A percentile compares a stretch with the other conserved stretches of the same genome.
Evolutionary conservation across 2,797 vertebrate species (phyloP).

Genomic region (Anabas testudineus): DNA sequence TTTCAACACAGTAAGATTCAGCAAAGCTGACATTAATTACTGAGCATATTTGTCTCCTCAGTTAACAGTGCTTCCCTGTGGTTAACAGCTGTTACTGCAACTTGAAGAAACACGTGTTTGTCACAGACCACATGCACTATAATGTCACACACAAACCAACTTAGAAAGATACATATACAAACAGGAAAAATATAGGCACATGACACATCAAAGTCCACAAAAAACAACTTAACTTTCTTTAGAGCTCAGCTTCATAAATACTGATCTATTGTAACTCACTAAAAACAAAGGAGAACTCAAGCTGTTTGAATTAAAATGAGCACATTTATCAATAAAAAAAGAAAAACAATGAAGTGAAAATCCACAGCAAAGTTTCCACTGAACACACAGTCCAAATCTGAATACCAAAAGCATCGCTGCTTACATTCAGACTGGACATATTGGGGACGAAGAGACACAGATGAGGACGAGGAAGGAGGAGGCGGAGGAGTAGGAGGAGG

Average conservation of each 20-base stretch:
- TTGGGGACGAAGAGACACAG: slow-evolving; percentile 93
- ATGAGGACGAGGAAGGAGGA: slow-evolving; percentile 77
- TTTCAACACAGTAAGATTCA: slow-evolving; percentile 4
- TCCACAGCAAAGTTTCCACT: background rate
- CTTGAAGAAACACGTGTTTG: background rate
- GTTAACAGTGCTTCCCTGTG: slow-evolving; percentile 71
- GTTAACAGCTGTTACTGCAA: slow-evolving; percentile 65
- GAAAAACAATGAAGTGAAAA: slow-evolving; percentile 13
- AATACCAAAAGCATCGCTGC: slow-evolving; percentile 73
- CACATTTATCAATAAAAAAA: background rate
- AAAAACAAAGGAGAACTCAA: background rate
- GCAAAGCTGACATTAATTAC: background rate
- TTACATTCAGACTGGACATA: slow-evolving; percentile 98
- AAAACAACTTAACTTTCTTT: background rate
- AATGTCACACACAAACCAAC: background rate
- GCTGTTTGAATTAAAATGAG: background rate
- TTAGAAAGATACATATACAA: slow-evolving; percentile 2
- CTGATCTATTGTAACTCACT: background rate
- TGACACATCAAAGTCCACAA: background rate
- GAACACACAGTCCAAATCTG: slow-evolving; percentile 46
- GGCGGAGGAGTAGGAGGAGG: slow-evolving; percentile 77
- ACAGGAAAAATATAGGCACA: background rate
- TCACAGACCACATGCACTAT: background rate
- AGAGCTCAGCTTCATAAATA: background rate
- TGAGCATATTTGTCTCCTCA: background rate